These are phyloP conservation scores for Drosophila robusta DNA, from an alignment of 2,888 invertebrate genomes.

Conservation along the genomic window DNA sequence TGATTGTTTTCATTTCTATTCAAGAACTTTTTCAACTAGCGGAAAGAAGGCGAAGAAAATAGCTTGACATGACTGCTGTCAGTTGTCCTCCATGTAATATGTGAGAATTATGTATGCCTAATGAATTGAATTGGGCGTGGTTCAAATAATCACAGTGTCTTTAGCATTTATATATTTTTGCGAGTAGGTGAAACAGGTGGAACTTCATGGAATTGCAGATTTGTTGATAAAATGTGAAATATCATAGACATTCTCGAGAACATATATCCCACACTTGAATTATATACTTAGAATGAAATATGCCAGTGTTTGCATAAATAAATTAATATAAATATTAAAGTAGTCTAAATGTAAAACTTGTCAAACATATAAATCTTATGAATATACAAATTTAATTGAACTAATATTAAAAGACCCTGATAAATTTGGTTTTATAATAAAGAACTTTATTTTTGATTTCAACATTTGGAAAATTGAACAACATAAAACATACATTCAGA, in stretches of 20 bases:
- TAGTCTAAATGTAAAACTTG: too few species aligned
- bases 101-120: background rate
- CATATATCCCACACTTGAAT: too few species aligned
- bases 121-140: background rate
- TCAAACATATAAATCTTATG: background rate
- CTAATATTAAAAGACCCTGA: background rate
- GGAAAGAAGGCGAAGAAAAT: background rate
- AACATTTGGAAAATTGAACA: background rate
- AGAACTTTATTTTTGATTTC: background rate
- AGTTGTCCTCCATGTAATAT: constrained; percentile 1
- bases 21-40: background rate
- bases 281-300: too few species aligned
- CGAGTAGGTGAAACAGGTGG: too few species aligned
- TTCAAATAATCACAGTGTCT: too few species aligned
- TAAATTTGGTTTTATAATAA: background rate
- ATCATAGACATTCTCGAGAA: too few species aligned
- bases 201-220: too few species aligned
- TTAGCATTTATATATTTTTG: too few species aligned
- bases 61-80: background rate
- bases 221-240: too few species aligned
- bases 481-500: background rate
- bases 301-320: too few species aligned
- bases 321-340: too few species aligned
- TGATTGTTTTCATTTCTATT: constrained; percentile 37
- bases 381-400: background rate